Conservation (phyloP, 2,888 invertebrate species). For the Tiliacea aurago region DNA sequence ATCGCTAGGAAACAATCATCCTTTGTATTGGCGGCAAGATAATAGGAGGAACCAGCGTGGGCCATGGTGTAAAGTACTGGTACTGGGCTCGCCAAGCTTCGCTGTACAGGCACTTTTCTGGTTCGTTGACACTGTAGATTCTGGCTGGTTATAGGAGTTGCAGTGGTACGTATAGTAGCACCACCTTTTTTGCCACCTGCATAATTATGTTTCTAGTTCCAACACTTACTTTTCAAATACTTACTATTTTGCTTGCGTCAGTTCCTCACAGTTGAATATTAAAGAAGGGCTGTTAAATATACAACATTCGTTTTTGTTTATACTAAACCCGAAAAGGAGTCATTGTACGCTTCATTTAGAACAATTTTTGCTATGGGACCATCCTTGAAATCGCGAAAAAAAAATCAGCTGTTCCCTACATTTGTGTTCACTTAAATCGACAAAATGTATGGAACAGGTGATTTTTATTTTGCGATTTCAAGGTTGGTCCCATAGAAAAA, state of each 20-base stretch:
- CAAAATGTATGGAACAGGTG: no score
- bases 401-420: no score
- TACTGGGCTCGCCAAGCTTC: neutral
- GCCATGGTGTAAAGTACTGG: neutral
- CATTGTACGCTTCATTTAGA: no score
- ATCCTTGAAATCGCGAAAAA: no score
- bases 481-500: no score
- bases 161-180: neutral
- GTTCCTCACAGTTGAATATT: neutral
- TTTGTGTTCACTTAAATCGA: no score
- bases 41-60: slow-evolving; percentile 1
- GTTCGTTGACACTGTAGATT: neutral
- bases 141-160: neutral
- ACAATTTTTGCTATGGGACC: no score
- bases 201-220: no score
- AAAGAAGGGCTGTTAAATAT: neutral
- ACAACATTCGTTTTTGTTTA: no score
- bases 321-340: no score
- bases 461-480: no score
- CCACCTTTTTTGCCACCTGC: neutral
- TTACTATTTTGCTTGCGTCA: neutral
- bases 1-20: slow-evolving; percentile 76
- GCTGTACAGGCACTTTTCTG: neutral
- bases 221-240: neutral
- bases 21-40: slow-evolving; percentile 63